phyloP scores from a whole-genome alignment of 2,888 invertebrate species.

The Atethmia centrago region DNA sequence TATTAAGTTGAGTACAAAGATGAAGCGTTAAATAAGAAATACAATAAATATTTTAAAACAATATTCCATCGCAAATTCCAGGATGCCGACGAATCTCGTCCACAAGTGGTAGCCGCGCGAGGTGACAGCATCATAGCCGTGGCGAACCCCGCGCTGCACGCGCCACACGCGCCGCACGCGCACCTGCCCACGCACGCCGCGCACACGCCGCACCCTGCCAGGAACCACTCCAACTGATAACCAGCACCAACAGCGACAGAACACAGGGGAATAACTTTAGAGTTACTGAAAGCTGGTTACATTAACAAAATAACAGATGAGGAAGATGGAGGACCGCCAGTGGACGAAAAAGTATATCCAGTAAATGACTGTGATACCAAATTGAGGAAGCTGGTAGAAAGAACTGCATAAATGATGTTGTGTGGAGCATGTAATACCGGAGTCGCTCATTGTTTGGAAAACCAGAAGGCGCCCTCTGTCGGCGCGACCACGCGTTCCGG shows the following conservation, averaged over 20 bases:
- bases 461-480: too few species aligned
- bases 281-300: background rate
- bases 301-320: background rate
- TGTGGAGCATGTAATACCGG: background rate
- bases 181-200: slow-evolving; percentile 83
- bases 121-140: slow-evolving; percentile 97
- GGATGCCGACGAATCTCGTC: slow-evolving; percentile 87
- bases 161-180: slow-evolving; percentile 83
- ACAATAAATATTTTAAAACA: background rate
- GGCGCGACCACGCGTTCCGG: too few species aligned
- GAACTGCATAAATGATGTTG: background rate
- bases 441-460: too few species aligned
- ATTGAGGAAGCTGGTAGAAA: background rate
- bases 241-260: background rate
- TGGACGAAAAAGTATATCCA: background rate
- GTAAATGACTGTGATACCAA: slow-evolving; percentile 10
- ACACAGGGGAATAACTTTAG: background rate
- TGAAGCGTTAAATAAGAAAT: background rate
- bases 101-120: slow-evolving; percentile 95
- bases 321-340: background rate
- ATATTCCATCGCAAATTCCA: slow-evolving; percentile 51
- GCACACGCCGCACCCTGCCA: slow-evolving; percentile 74
- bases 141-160: slow-evolving; percentile 95
- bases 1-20: background rate
- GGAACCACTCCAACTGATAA: slow-evolving; percentile 84